Evolutionary conservation across 2,113 vertebrate genomes (phyloP).

Genomic region (Cyphomyrus plagiostoma): DNA sequence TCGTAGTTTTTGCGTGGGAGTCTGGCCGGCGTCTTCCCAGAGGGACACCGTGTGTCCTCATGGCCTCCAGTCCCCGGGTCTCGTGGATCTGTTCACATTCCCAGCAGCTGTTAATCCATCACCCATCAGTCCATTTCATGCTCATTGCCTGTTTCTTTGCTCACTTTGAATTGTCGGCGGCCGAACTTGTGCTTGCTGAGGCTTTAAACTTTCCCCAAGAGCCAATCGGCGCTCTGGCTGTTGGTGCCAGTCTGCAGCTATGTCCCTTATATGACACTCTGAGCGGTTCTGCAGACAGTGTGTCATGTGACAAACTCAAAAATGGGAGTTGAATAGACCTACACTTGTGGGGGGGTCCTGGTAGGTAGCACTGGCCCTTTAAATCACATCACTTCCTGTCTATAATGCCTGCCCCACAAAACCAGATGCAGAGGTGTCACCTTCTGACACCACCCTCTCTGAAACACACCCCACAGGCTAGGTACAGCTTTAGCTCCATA

Average conservation of each 20-base stretch:
- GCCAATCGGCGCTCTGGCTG: conserved; percentile 34
- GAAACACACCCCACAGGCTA: conserved; percentile 26
- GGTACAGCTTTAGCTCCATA: background rate
- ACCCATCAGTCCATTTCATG: background rate
- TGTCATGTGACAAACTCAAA: conserved; percentile 68
- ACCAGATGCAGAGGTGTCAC: conserved; percentile 44
- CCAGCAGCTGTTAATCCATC: background rate
- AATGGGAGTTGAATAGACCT: conserved; percentile 57
- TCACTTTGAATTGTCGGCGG: conserved; percentile 23
- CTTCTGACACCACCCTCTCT: conserved; percentile 47
- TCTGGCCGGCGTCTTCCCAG: background rate
- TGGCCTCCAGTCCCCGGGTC: background rate
- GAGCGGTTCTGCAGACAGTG: conserved; percentile 65
- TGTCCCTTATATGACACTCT: conserved; percentile 73
- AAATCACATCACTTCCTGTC: conserved; percentile 44
- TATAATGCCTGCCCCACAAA: conserved; percentile 28
- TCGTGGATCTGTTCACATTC: background rate
- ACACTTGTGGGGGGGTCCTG: conserved; percentile 46
- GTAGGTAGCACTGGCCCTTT: conserved; percentile 59
- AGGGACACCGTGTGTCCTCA: background rate
- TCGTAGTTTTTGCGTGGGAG: background rate
- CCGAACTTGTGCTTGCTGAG: conserved; percentile 37
- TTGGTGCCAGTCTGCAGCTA: conserved; percentile 62
- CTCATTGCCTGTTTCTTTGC: background rate
- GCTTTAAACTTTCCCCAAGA: conserved; percentile 48